A percentile compares a stretch with the other conserved stretches of the same genome.
Conservation (phyloP, 92 coral and sea anemone species). For the Porites lobata region DNA sequence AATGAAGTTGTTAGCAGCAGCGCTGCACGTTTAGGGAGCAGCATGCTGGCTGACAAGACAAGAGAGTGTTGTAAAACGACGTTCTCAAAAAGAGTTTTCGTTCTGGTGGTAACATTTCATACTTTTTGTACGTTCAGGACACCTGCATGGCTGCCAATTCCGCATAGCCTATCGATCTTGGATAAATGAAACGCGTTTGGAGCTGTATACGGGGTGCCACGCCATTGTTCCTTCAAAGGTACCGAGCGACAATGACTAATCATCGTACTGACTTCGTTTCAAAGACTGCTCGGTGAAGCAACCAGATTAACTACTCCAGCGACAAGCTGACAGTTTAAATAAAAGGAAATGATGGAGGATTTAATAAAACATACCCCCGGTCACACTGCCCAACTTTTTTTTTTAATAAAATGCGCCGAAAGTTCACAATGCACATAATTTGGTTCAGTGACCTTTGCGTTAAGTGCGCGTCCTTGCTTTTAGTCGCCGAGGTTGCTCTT, state of each 20-base stretch:
- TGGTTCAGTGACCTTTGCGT: background rate
- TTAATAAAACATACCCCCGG: conserved; percentile 22
- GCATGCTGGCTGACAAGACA: background rate
- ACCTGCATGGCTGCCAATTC: conserved; percentile 20
- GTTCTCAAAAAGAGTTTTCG: conserved; percentile 31
- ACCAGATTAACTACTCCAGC: conserved; percentile 26
- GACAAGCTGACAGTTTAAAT: conserved; percentile 39
- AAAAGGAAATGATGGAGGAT: conserved; percentile 48
- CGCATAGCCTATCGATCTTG: conserved; percentile 11
- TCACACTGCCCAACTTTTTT: conserved; percentile 18
- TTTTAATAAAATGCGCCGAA: conserved; percentile 1
- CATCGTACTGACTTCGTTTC: conserved; percentile 1
- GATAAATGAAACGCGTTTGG: conserved; percentile 4
- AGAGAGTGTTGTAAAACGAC: conserved; percentile 20
- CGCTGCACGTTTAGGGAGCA: conserved; percentile 8
- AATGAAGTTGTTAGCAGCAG: background rate
- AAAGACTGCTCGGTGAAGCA: conserved; percentile 28
- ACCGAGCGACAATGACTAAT: conserved; percentile 45
- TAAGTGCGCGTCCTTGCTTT: background rate
- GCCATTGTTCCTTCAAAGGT: conserved; percentile 18
- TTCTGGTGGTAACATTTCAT: background rate
- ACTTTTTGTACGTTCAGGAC: conserved; percentile 5
- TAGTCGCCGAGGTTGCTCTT: background rate
- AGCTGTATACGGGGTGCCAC: conserved; percentile 3
- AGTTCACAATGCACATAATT: conserved; percentile 13